Evolutionary conservation across 2,888 invertebrate genomes (phyloP).

Genomic region (Tipula vernalis): DNA sequence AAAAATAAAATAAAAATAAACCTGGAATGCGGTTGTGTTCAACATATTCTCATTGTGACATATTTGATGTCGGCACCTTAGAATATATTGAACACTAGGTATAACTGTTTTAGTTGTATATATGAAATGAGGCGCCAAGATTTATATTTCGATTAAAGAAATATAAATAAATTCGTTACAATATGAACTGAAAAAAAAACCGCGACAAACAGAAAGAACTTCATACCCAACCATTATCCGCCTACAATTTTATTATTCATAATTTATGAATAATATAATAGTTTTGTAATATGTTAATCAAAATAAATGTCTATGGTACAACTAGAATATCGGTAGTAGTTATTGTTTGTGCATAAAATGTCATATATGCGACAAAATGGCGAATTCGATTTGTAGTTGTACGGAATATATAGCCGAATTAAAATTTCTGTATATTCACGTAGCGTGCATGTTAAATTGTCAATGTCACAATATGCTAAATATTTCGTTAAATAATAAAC

Average conservation of each 20-base stretch:
- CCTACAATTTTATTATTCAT: neutral
- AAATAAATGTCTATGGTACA: neutral
- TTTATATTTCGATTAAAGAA: neutral
- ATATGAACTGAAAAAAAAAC: neutral
- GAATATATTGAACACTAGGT: neutral
- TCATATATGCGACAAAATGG: neutral
- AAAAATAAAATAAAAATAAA: neutral
- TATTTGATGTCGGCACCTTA: neutral
- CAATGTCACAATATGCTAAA: neutral
- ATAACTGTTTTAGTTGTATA: neutral
- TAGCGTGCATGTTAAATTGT: neutral
- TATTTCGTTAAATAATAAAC: neutral
- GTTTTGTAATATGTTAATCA: conserved; percentile 4
- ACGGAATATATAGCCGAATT: neutral
- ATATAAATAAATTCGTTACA: neutral
- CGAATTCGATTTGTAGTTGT: neutral
- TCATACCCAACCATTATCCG: neutral
- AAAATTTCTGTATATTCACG: neutral
- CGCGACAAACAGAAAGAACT: neutral
- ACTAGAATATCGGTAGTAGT: neutral
- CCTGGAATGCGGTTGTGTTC: neutral
- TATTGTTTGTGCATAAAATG: neutral
- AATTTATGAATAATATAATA: conserved; percentile 4
- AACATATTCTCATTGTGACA: neutral
- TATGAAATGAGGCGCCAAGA: neutral